Conservation (phyloP, 2,113 vertebrate genomes). For the Solenodon paradoxus region DNA sequence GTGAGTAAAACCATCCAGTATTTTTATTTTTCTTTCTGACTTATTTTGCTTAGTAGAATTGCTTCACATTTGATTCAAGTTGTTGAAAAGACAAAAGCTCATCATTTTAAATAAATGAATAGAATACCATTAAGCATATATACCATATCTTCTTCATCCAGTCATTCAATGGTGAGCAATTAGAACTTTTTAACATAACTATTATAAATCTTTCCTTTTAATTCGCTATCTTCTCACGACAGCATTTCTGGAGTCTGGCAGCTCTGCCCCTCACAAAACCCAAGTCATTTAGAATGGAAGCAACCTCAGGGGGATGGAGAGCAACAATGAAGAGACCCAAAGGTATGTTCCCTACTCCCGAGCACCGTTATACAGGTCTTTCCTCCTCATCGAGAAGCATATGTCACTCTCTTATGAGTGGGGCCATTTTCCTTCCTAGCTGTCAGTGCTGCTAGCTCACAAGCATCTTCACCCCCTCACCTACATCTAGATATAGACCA, state of each 20-base stretch:
- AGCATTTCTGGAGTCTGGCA: not conserved
- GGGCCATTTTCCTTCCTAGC: not conserved
- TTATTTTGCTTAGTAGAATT: too few species aligned
- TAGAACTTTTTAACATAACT: not conserved
- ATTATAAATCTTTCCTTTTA: not conserved
- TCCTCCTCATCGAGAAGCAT: not conserved
- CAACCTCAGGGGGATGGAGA: not conserved
- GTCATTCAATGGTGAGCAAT: too few species aligned
- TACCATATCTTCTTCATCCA: too few species aligned
- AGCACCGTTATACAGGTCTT: too few species aligned
- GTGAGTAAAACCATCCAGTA: too few species aligned
- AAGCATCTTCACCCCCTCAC: not conserved
- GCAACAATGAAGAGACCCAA: accelerated
- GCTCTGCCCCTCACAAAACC: not conserved
- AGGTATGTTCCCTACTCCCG: not conserved
- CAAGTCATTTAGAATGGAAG: not conserved
- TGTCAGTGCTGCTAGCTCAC: not conserved
- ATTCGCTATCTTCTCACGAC: not conserved
- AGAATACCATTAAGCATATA: too few species aligned
- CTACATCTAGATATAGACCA: not conserved
- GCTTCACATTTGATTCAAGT: too few species aligned
- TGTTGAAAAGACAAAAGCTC: too few species aligned
- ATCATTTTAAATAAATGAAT: too few species aligned
- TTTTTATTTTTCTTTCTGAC: too few species aligned
- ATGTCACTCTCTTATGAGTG: not conserved